Conservation (phyloP, 2,888 invertebrate genomes). For the Pollenia labialis region DNA sequence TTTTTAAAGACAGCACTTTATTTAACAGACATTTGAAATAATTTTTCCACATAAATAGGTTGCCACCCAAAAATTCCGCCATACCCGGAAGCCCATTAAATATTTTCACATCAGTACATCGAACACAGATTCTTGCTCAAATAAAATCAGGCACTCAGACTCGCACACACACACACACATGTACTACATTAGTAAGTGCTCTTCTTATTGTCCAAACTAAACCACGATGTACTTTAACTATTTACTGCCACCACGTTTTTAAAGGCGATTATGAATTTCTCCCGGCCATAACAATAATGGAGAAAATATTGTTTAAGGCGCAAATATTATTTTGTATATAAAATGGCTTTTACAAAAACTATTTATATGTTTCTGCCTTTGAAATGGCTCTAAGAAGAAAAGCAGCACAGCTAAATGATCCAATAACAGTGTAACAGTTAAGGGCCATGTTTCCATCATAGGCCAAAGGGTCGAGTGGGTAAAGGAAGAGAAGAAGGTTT, state of each 20-base stretch:
- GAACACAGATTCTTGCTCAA: slow-evolving; percentile 54
- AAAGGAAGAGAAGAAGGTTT: background rate
- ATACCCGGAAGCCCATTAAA: slow-evolving; percentile 81
- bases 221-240: background rate
- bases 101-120: slow-evolving; percentile 75
- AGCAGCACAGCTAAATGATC: slow-evolving; percentile 6
- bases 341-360: slow-evolving; percentile 21
- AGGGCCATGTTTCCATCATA: slow-evolving; percentile 11
- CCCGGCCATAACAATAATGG: slow-evolving; percentile 26
- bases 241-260: background rate
- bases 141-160: background rate
- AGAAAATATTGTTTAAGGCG: slow-evolving; percentile 40
- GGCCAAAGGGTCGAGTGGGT: background rate
- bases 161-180: background rate
- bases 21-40: slow-evolving; percentile 18
- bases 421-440: slow-evolving; percentile 35
- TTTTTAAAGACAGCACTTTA: background rate
- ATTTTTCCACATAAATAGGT: slow-evolving; percentile 76
- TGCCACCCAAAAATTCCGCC: slow-evolving; percentile 80
- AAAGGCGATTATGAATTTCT: background rate
- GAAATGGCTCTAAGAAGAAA: background rate
- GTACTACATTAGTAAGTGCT: no score
- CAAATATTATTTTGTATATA: background rate
- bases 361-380: slow-evolving; percentile 12
- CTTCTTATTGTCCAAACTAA: background rate